A percentile compares a stretch with the other conserved stretches of the same genome.
Conservation (phyloP, 1,140 invertebrate genomes). For the Samia ricini region DNA sequence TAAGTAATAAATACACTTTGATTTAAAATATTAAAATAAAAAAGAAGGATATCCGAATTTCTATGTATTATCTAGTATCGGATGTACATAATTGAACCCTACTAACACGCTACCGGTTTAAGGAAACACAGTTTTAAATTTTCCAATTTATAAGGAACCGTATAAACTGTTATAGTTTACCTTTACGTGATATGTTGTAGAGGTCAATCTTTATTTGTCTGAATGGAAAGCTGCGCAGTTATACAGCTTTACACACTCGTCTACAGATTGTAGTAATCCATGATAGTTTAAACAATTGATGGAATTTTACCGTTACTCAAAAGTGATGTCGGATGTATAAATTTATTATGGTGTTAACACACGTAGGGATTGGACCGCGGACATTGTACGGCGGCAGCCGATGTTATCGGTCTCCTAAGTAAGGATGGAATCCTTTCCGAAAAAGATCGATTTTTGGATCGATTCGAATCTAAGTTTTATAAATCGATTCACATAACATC, state of each 20-base stretch:
- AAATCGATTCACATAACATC: too few relatives aligned
- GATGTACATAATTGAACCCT: slow-evolving; percentile 33
- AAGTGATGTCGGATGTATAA: slow-evolving; percentile 3
- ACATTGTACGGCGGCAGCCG: too few relatives aligned
- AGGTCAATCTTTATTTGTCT: neutral
- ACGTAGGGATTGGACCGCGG: too few relatives aligned
- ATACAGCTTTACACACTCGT: slow-evolving; percentile 8
- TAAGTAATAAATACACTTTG: neutral
- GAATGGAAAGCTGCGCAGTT: slow-evolving; percentile 8
- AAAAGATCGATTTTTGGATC: too few relatives aligned
- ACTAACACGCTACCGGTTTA: slow-evolving; percentile 21
- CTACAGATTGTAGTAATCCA: slow-evolving; percentile 13
- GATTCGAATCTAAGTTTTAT: too few relatives aligned
- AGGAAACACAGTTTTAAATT: slow-evolving; percentile 22
- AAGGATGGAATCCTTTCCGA: too few relatives aligned
- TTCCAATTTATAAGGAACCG: slow-evolving; percentile 14
- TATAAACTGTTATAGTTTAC: neutral
- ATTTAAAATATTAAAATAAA: neutral
- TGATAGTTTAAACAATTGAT: slow-evolving; percentile 22
- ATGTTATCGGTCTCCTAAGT: too few relatives aligned
- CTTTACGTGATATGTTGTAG: neutral
- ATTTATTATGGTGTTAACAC: too few relatives aligned
- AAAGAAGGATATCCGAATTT: neutral
- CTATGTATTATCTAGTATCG: slow-evolving; percentile 15
- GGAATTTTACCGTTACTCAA: slow-evolving; percentile 18